Percentiles rank a stretch among this genome's conserved stretches.
Conservation (phyloP, 30 jellyfish, hydroid and myxozoan species). For the Mastigias papua region DNA sequence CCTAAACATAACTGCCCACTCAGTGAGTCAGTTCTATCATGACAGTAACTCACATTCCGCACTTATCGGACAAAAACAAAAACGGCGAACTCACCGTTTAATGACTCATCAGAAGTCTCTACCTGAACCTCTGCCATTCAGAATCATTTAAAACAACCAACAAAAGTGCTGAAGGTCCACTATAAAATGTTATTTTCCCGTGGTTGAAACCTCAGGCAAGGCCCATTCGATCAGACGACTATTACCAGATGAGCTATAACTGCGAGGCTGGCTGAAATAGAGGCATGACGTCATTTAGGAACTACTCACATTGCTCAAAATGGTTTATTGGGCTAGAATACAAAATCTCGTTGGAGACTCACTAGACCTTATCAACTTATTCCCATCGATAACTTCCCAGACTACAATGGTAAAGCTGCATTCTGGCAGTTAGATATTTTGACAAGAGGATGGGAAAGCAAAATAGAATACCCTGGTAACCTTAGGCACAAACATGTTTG, state of each 20-base stretch:
- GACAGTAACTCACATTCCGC: not conserved
- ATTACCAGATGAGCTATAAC: not conserved
- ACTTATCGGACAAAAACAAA: not conserved
- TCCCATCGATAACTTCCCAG: too few relatives aligned
- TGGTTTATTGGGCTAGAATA: not conserved
- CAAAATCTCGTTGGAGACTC: too few relatives aligned
- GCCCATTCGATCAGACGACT: slow-evolving; percentile 29
- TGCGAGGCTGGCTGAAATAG: not conserved
- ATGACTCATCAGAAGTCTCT: slow-evolving; percentile 6
- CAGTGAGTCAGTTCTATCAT: not conserved
- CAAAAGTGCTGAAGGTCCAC: not conserved
- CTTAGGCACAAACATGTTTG: too few relatives aligned
- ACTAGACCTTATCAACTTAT: too few relatives aligned
- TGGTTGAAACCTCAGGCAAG: not conserved
- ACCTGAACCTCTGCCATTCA: slow-evolving; percentile 26
- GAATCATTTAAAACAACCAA: slow-evolving; percentile 6
- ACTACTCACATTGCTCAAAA: not conserved
- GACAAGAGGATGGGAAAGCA: too few relatives aligned
- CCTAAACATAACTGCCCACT: not conserved
- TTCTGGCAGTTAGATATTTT: too few relatives aligned
- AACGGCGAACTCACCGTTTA: slow-evolving; percentile 19
- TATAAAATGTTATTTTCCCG: not conserved
- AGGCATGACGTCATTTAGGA: slow-evolving; percentile 4
- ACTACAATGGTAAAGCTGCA: too few relatives aligned
- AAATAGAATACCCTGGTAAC: too few relatives aligned